Percentiles rank a stretch among this genome's conserved stretches.
These are phyloP conservation scores for Meloidogyne exigua DNA, from an alignment of 1,140 invertebrate species.

Conservation along the genomic window DNA sequence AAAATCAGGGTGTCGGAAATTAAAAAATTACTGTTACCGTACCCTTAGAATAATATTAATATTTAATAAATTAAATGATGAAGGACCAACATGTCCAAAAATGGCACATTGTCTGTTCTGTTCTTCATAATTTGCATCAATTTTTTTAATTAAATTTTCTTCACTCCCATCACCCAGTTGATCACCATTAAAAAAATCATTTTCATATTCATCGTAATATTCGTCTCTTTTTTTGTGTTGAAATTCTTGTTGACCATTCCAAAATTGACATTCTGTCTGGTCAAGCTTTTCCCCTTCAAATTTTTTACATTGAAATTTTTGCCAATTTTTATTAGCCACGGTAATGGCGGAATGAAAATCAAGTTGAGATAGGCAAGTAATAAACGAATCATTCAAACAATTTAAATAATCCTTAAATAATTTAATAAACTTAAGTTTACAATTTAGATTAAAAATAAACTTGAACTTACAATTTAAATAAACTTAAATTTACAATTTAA, in stretches of 20 bases:
- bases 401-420: not conserved
- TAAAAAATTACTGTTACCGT: too few species aligned
- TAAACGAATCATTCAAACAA: conserved; percentile 20
- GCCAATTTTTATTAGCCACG: conserved; percentile 8
- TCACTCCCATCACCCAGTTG: not conserved
- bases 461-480: conserved; percentile 9
- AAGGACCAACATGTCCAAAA: conserved; percentile 20
- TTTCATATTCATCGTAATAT: conserved; percentile 9
- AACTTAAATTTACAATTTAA: not conserved
- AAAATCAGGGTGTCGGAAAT: too few species aligned
- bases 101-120: conserved; percentile 8
- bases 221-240: not conserved
- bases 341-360: conserved; percentile 27
- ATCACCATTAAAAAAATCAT: conserved; percentile 2
- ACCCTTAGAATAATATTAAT: too few species aligned
- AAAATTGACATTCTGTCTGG: not conserved
- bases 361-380: conserved; percentile 14
- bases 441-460: too few species aligned
- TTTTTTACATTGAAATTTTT: conserved; percentile 15
- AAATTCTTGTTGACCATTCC: not conserved
- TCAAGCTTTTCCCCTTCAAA: not conserved
- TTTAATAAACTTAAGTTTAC: too few species aligned
- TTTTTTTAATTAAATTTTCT: too few species aligned
- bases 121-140: not conserved
- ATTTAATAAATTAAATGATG: too few species aligned